These are phyloP conservation scores for Archegozetes longisetosus DNA, from an alignment of 1,140 invertebrate species.

Conservation along the genomic window DNA sequence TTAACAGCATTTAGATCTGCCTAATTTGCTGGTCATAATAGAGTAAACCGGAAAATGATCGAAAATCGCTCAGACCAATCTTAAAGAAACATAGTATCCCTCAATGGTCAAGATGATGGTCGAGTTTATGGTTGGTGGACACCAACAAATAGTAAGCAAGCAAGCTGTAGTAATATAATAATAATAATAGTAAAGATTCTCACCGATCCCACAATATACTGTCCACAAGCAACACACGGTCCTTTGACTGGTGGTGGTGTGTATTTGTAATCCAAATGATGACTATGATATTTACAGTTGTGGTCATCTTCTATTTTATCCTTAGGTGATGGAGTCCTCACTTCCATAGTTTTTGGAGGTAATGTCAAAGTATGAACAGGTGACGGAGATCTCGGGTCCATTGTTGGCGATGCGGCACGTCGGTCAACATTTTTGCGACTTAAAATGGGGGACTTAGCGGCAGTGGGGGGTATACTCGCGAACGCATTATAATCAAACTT, in stretches of 20 bases:
- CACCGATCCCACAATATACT: conserved; percentile 13
- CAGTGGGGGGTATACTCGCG: conserved; percentile 8
- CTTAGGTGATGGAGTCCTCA: conserved; percentile 11
- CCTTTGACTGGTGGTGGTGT: conserved; percentile 13
- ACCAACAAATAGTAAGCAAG: too few species aligned
- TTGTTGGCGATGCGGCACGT: conserved; percentile 3
- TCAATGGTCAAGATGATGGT: too few species aligned
- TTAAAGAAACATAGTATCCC: too few species aligned
- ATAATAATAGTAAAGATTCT: not conserved
- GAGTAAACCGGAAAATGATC: too few species aligned
- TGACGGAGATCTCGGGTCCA: conserved; percentile 9
- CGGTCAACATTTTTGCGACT: not conserved
- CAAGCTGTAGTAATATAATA: too few species aligned
- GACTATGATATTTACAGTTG: conserved; percentile 10
- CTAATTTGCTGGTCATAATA: too few species aligned
- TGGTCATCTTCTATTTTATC: conserved; percentile 1
- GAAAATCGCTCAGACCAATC: too few species aligned
- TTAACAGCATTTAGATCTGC: too few species aligned
- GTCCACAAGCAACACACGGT: conserved; percentile 11
- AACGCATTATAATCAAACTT: conserved; percentile 10
- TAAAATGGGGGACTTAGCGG: not conserved
- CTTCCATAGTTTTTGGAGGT: conserved; percentile 4
- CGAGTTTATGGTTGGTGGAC: too few species aligned
- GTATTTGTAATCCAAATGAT: conserved; percentile 13
- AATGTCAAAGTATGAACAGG: not conserved